phyloP scores from a whole-genome alignment of 2,113 vertebrate species.

The Microcebus griseorufus region DNA sequence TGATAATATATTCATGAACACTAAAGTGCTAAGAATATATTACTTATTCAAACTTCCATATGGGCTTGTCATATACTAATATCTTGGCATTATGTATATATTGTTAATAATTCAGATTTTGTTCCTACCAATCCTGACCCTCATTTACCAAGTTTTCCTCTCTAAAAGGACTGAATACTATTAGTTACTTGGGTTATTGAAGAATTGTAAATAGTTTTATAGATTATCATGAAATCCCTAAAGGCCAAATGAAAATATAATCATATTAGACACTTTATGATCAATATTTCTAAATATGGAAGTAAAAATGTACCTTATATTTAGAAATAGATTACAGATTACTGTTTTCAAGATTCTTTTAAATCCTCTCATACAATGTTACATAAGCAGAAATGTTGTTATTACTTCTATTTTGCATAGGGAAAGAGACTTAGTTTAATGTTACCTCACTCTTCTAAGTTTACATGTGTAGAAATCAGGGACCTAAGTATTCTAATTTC shows the following conservation, averaged over 20 bases:
- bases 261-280: not conserved
- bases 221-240: not conserved
- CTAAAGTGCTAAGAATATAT: not conserved
- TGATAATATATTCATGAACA: not conserved
- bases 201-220: constrained; percentile 3
- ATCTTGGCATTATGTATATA: not conserved
- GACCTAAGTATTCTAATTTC: not conserved
- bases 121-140: not conserved
- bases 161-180: not conserved
- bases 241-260: not conserved
- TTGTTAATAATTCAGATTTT: not conserved
- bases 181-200: not conserved
- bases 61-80: not conserved
- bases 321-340: not conserved
- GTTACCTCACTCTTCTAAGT: not conserved
- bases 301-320: not conserved
- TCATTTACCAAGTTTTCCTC: not conserved
- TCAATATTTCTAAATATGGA: not conserved
- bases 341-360: not conserved
- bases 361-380: not conserved
- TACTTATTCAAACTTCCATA: not conserved
- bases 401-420: not conserved
- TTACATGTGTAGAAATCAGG: not conserved
- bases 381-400: not conserved
- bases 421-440: not conserved